Evolutionary conservation across 2,888 invertebrate genomes (phyloP).

Genomic region (Heliconius aoede): DNA sequence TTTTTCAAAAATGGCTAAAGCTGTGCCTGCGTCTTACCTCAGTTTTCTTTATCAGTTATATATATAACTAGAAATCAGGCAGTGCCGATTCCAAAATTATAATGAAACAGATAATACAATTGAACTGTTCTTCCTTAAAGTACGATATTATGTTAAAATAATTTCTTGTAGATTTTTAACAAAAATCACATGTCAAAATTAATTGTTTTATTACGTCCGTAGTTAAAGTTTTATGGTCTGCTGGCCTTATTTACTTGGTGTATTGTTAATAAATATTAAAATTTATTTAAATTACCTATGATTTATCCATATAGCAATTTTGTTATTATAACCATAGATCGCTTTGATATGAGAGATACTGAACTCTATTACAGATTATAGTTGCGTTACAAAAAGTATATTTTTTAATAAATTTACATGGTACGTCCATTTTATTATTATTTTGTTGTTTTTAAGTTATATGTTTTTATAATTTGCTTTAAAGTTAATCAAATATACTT

Average conservation of each 20-base stretch:
- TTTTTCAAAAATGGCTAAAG: no score
- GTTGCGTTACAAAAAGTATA: background rate
- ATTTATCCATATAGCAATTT: background rate
- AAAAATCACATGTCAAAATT: background rate
- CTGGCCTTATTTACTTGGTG: background rate
- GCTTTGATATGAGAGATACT: no score
- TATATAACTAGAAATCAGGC: no score
- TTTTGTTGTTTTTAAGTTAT: background rate
- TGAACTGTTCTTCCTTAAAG: background rate
- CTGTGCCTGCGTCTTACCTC: no score
- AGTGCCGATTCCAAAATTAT: background rate
- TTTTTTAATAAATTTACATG: background rate
- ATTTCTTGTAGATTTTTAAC: background rate
- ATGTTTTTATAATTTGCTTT: background rate
- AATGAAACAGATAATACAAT: background rate
- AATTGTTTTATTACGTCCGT: background rate
- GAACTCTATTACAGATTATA: background rate
- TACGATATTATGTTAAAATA: background rate
- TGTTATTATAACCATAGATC: background rate
- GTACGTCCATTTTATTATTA: background rate
- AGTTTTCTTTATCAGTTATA: no score
- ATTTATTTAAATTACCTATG: background rate
- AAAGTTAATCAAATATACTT: background rate
- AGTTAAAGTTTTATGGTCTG: constrained; percentile 20
- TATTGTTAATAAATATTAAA: background rate